Evolutionary conservation across 2,797 vertebrate species (phyloP).

Genomic region (Coendou prehensilis): DNA sequence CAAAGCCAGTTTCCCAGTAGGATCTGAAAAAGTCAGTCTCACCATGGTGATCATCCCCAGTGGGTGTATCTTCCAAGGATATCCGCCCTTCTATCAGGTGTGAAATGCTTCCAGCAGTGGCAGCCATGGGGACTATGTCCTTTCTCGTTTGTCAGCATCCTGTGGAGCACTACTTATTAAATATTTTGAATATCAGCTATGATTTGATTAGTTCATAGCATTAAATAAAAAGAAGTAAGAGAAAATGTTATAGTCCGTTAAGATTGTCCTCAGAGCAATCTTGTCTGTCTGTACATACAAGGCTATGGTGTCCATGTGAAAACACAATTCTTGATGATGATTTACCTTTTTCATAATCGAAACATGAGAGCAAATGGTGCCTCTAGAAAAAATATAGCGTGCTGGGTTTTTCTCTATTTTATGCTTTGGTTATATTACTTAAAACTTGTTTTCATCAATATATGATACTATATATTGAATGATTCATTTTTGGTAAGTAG

Average conservation of each 20-base stretch:
- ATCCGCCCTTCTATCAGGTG: background rate
- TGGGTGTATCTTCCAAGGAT: background rate
- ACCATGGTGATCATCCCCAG: background rate
- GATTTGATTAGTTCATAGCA: background rate
- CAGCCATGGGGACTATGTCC: background rate
- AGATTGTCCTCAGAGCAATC: background rate
- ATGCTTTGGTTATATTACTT: background rate
- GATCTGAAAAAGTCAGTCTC: background rate
- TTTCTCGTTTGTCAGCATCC: background rate
- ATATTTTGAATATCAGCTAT: background rate
- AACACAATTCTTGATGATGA: background rate
- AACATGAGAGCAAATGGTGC: background rate
- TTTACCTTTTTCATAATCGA: background rate
- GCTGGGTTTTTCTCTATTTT: background rate
- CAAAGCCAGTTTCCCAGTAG: background rate
- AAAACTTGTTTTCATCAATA: background rate
- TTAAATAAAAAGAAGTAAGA: background rate
- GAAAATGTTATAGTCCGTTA: background rate
- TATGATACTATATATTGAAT: background rate
- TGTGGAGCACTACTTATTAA: background rate
- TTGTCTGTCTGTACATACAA: background rate
- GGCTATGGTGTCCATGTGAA: background rate
- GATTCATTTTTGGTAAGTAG: background rate
- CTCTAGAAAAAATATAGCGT: background rate
- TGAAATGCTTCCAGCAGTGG: background rate